Base-by-base conservation (phyloP, 1,140 invertebrate species). In the Batillaria attramentaria region DNA sequence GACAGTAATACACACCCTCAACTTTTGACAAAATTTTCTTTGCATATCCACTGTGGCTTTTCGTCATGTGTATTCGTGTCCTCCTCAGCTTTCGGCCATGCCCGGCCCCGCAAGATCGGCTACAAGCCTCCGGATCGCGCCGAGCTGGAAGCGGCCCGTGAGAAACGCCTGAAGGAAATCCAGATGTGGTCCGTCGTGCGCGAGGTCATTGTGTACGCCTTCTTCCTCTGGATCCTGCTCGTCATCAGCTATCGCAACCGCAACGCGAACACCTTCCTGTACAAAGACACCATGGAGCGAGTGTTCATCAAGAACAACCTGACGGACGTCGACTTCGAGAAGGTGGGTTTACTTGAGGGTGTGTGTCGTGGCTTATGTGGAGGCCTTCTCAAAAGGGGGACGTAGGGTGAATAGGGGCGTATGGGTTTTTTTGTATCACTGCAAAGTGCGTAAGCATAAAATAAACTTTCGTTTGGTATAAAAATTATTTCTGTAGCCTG, bases 191-290 rank as follows among this genome's bases (percentile, higher is more conserved):
- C 85, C 37, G 84, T 93, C 13, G 79, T 93, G 28, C 80, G 89
- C 70, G 92, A 93, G 80, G 90, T 93, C 0, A 46, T 91, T 3
- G 87, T 91, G 39, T 93, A 93, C 81, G 77, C 88, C 3, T 86
- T 92, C 79, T 93, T 92, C 86, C 79, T 93, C 50, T 92, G 88
- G 85, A 87, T 93, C 28, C 86, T 93, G 13, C 86, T 92, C 72
- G 87, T 92, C 4, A 88, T 93, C 73, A 91, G 91, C 79, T 92
- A 92, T 82, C 88, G 91, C 5, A 89, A 89, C 77, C 78, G 91
- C 46, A 92, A 91, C 81, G 86, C 89, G 1, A 84, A 89, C 72
- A 87, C 90, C 42, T 91, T 89, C 79, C 80, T 88, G 2, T 88
- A 92, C 83, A 90, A 92, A 79, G 83, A 89, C 37, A 91, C 90